Evolutionary conservation across 2,797 vertebrate genomes (phyloP).

Genomic region (Masticophis lateralis): DNA sequence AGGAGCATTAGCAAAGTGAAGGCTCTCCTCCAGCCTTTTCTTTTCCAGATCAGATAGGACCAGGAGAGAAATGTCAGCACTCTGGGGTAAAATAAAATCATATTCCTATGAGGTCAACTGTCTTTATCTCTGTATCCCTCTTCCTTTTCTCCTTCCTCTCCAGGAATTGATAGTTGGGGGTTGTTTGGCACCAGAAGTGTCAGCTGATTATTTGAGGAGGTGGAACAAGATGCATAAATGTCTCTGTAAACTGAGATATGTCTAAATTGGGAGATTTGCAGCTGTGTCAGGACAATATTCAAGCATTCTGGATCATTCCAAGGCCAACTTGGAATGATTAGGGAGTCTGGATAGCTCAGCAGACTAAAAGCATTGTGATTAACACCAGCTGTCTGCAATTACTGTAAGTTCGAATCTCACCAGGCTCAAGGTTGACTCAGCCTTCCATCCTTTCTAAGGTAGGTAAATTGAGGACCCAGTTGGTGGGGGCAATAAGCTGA

Average conservation of each 20-base stretch:
- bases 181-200: conserved; percentile 37
- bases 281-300: conserved; percentile 41
- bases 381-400: no score
- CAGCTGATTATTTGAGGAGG: conserved; percentile 38
- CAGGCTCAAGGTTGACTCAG: no score
- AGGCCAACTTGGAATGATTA: conserved; percentile 8
- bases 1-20: background rate
- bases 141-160: background rate
- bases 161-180: conserved; percentile 23
- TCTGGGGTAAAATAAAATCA: conserved; percentile 45
- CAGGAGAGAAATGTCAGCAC: conserved; percentile 18
- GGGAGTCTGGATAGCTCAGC: no score
- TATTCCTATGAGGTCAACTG: background rate
- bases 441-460: no score
- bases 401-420: no score
- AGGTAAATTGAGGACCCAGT: no score
- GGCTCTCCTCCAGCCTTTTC: background rate
- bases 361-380: no score
- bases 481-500: no score
- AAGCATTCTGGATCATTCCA: conserved; percentile 41
- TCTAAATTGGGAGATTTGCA: conserved; percentile 41
- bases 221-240: conserved; percentile 27
- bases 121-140: background rate
- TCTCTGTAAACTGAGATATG: conserved; percentile 29
- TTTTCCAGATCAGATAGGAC: conserved; percentile 32